phyloP scores from a whole-genome alignment of 1,140 invertebrate species.

The Subanguina moxae region DNA sequence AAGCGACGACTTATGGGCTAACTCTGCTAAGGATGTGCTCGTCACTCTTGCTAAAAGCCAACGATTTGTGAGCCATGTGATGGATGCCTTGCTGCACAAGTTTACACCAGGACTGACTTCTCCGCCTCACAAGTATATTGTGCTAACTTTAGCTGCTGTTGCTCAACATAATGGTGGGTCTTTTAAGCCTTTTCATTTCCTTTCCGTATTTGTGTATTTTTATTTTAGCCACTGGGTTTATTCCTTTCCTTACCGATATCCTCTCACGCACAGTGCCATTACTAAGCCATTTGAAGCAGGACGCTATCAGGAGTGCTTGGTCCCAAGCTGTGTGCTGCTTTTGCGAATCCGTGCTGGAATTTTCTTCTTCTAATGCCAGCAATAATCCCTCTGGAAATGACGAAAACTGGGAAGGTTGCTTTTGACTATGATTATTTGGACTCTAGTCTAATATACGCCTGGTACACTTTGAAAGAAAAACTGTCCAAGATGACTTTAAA shows the following conservation, averaged over 20 bases:
- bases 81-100: constrained; percentile 53
- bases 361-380: neutral
- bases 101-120: constrained; percentile 50
- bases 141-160: constrained; percentile 50
- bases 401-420: constrained; percentile 38
- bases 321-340: constrained; percentile 34
- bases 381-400: constrained; percentile 29
- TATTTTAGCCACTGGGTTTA: constrained; percentile 49
- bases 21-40: constrained; percentile 53
- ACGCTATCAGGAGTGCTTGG: constrained; percentile 44
- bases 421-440: neutral
- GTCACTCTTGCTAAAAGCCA: constrained; percentile 49
- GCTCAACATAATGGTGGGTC: constrained; percentile 52
- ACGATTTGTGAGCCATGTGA: constrained; percentile 49
- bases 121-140: constrained; percentile 50
- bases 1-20: constrained; percentile 50
- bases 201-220: constrained; percentile 7
- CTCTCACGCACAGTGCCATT: constrained; percentile 53
- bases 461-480: no score
- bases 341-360: constrained; percentile 45
- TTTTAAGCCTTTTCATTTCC: neutral
- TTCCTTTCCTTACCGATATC: constrained; percentile 54
- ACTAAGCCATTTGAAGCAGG: constrained; percentile 50
- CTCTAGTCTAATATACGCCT: no score
- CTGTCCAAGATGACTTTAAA: no score